Base-by-base conservation (phyloP, 2,113 vertebrate genomes). In the Scartelaos histophorus region DNA sequence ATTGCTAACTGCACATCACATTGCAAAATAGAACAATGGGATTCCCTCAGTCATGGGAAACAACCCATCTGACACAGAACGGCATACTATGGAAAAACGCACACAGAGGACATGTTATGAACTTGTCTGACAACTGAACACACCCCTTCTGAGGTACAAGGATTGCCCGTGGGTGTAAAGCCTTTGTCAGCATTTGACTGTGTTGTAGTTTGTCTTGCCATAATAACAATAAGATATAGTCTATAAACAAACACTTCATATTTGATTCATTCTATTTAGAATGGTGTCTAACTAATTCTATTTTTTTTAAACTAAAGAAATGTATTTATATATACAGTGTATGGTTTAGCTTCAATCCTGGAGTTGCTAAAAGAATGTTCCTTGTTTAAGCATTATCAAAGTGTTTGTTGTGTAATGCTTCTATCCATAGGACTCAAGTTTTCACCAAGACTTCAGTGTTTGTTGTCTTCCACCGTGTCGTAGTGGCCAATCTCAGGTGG, bases 401-500 rank as follows among this genome's bases (percentile, higher is more conserved):
- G 46, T 66, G 21, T 67, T 49, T 64, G 11, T 9, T 61, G 47
- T 70, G 75, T 76, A 73, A 54, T 57, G 43, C 38, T 67, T 38
- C 38, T 66, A 51, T 66, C 73, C 79, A 56, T 66, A 72, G 71
- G 72, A 60, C 89, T 79, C 65, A 56, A 72, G 73, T 65, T 79
- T 86, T 88, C 75, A 81, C 82, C 86, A 82, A 85, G 82, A 70
- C 29, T 34, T 56, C 61, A 70, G 67, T 85, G 85, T 90, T 90
- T 90, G 87, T 91, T 90, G 79, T 87, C 74, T 88, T 87, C 85
- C 78, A 87, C 90, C 83, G 86, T 66, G 60, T 53, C 56, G 45
- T 74, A 81, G 76, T 87, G 65, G 67, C 85, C 79, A 82, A 79
- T 82, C 71, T 85, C 68, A 47, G 56, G 60, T 56, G 61, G 75